A percentile compares a stretch with the other conserved stretches of the same genome.
Evolutionary conservation across 2,888 invertebrate genomes (phyloP).

Genomic region (Rhingia rostrata): DNA sequence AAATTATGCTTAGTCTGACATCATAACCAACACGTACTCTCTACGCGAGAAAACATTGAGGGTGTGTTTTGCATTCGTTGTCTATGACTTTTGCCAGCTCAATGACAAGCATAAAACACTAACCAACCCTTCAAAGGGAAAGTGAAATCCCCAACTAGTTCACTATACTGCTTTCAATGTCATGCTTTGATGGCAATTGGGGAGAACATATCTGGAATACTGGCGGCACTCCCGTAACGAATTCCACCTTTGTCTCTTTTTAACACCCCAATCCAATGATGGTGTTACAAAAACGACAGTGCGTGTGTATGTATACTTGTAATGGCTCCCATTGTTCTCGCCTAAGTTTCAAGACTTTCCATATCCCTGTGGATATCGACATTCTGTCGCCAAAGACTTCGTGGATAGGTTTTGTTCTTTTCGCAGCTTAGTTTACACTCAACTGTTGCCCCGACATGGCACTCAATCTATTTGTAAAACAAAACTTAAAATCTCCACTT

Average conservation of each 20-base stretch:
- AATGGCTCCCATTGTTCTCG: slow-evolving; percentile 32
- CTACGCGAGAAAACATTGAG: slow-evolving; percentile 10
- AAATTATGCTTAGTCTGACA: slow-evolving; percentile 38
- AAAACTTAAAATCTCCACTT: slow-evolving; percentile 4
- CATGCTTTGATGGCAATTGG: slow-evolving; percentile 44
- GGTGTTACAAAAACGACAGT: background rate
- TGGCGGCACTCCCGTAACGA: slow-evolving; percentile 46
- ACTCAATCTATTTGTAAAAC: slow-evolving; percentile 1
- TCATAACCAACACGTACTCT: slow-evolving; percentile 35
- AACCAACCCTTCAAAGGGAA: slow-evolving; percentile 36
- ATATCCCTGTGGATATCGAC: slow-evolving; percentile 47
- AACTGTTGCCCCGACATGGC: slow-evolving; percentile 29
- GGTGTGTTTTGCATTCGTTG: slow-evolving; percentile 32
- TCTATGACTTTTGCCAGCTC: slow-evolving; percentile 13
- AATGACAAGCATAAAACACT: slow-evolving; percentile 29
- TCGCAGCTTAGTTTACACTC: slow-evolving; percentile 29
- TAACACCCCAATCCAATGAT: background rate
- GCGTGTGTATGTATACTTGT: background rate
- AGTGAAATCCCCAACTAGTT: slow-evolving; percentile 32
- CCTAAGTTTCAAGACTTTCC: slow-evolving; percentile 14
- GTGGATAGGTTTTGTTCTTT: slow-evolving; percentile 11
- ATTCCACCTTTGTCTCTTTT: slow-evolving; percentile 24
- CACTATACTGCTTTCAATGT: slow-evolving; percentile 24
- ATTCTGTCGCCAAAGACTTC: slow-evolving; percentile 18
- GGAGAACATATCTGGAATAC: slow-evolving; percentile 23